phyloP scores from a whole-genome alignment of 2,888 invertebrate genomes.

The Oxyteleia sp. region DNA sequence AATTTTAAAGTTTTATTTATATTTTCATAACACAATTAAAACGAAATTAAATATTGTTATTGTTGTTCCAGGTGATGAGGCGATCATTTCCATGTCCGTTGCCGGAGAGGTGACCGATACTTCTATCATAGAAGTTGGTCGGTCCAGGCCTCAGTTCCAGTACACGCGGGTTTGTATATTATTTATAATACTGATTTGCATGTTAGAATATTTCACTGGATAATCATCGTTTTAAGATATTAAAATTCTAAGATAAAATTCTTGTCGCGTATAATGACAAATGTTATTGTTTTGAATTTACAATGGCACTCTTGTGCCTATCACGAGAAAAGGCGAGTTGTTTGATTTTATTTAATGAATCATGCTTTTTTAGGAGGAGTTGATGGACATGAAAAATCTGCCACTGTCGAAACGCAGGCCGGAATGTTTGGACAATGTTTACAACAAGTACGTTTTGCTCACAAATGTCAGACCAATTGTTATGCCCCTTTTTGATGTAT shows the following conservation, averaged over 20 bases:
- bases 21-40: no score
- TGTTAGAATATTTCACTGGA: no score
- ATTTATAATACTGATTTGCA: not conserved
- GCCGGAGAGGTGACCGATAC: slow-evolving; percentile 87
- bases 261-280: no score
- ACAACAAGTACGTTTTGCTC: slow-evolving; percentile 88
- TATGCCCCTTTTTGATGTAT: no score
- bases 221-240: no score
- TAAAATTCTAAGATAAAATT: no score
- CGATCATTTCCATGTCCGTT: slow-evolving; percentile 88
- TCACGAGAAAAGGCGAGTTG: no score
- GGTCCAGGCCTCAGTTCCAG: slow-evolving; percentile 86
- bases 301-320: no score
- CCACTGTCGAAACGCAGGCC: slow-evolving; percentile 92
- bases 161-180: slow-evolving; percentile 84
- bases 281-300: not conserved
- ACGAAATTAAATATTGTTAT: slow-evolving; percentile 29
- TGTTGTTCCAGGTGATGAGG: slow-evolving; percentile 88
- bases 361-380: slow-evolving; percentile 91
- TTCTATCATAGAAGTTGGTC: slow-evolving; percentile 86
- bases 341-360: no score
- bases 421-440: slow-evolving; percentile 90
- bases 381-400: slow-evolving; percentile 91
- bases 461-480: no score
- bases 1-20: no score